These are phyloP conservation scores for Ganaspis brasiliensis DNA, from an alignment of 2,888 invertebrate species.

Conservation along the genomic window DNA sequence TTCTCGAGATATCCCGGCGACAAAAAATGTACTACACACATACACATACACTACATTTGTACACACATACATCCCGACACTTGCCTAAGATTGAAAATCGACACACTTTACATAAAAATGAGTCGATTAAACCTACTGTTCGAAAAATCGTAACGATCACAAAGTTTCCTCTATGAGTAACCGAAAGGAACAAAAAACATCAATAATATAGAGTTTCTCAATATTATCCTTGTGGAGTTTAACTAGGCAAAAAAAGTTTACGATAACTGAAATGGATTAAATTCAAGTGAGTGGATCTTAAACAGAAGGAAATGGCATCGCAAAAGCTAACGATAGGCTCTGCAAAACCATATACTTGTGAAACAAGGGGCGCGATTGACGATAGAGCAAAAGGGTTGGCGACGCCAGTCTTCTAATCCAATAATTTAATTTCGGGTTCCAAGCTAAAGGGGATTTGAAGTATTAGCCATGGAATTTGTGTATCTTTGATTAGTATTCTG, in stretches of 20 bases:
- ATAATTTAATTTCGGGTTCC: constrained; percentile 80
- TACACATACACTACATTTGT: too few relatives aligned
- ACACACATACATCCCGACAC: too few relatives aligned
- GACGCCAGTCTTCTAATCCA: constrained; percentile 77
- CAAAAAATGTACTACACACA: too few relatives aligned
- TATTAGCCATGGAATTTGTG: constrained; percentile 80
- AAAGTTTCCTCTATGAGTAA: too few relatives aligned
- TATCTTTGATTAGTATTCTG: constrained; percentile 81
- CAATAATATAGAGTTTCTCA: too few relatives aligned
- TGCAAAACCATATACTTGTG: constrained; percentile 32
- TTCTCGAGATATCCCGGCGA: too few relatives aligned
- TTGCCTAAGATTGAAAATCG: too few relatives aligned
- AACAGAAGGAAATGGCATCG: neutral
- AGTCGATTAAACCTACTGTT: too few relatives aligned
- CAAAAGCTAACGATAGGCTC: constrained; percentile 28
- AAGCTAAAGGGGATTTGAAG: constrained; percentile 80
- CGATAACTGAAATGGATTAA: neutral
- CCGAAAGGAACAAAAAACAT: too few relatives aligned
- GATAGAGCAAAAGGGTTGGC: constrained; percentile 64
- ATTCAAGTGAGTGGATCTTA: constrained; percentile 9
- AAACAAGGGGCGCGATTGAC: constrained; percentile 29
- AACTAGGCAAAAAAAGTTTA: neutral
- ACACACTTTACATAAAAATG: too few relatives aligned
- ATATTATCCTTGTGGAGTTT: too few relatives aligned
- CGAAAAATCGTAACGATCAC: too few relatives aligned